Percentiles rank a stretch among this genome's conserved stretches.
Conservation (phyloP, 2,888 invertebrate species). For the Parasteatoda lunata region DNA sequence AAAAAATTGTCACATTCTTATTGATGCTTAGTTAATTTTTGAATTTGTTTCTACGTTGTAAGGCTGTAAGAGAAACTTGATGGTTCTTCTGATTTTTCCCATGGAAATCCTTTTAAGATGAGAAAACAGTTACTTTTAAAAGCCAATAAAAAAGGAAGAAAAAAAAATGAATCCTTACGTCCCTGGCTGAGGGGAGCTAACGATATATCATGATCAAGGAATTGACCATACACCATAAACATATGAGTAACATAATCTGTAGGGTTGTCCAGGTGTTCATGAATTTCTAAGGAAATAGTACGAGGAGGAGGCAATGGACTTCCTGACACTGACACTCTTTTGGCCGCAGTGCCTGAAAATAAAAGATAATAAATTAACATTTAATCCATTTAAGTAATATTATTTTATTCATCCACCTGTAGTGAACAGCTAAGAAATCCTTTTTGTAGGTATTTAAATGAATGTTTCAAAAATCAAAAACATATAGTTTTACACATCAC, state of each 20-base stretch:
- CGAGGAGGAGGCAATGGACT: conserved; percentile 88
- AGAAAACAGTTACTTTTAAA: not conserved
- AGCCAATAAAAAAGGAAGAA: not conserved
- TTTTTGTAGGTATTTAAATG: too few species aligned
- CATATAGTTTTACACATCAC: too few species aligned
- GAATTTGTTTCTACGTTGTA: not conserved
- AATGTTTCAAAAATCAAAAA: too few species aligned
- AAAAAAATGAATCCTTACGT: not conserved
- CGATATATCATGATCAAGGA: conserved; percentile 94
- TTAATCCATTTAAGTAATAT: not conserved
- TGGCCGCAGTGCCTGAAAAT: conserved; percentile 58
- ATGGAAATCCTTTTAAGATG: not conserved
- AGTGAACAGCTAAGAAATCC: too few species aligned
- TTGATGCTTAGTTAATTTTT: too few species aligned
- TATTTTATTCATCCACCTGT: too few species aligned
- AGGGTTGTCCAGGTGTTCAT: conserved; percentile 74
- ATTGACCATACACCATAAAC: conserved; percentile 95
- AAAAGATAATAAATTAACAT: not conserved
- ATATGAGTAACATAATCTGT: conserved; percentile 86
- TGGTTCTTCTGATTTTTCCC: not conserved
- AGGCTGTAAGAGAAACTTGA: not conserved
- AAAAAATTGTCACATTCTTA: too few species aligned
- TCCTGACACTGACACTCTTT: conserved; percentile 76
- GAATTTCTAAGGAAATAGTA: conserved; percentile 88
- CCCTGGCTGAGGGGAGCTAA: conserved; percentile 81